phyloP scores from a whole-genome alignment of 2,888 invertebrate genomes.

The Ornithoptera alexandrae region DNA sequence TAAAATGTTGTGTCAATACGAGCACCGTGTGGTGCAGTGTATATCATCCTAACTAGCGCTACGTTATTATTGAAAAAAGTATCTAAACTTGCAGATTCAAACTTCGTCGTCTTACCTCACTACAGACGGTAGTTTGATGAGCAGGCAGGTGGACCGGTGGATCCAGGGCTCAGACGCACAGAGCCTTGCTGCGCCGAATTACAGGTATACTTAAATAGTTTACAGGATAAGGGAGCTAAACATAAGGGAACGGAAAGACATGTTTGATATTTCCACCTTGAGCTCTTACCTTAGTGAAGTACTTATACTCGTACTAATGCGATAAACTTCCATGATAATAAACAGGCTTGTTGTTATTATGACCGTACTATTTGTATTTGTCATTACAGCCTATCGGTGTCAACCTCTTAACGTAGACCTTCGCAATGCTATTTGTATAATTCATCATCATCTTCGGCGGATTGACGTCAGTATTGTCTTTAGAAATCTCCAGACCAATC shows the following conservation, averaged over 20 bases:
- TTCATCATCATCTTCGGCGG: background rate
- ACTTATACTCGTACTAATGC: background rate
- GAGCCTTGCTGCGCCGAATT: conserved; percentile 42
- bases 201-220: conserved; percentile 40
- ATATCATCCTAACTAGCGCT: too few relatives aligned
- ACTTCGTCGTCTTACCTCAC: conserved; percentile 37
- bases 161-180: conserved; percentile 43
- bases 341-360: background rate
- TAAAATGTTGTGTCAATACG: too few relatives aligned
- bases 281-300: too few relatives aligned
- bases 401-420: background rate
- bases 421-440: background rate
- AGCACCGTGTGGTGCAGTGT: too few relatives aligned
- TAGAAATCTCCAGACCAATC: background rate
- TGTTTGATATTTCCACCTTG: too few relatives aligned
- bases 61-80: background rate
- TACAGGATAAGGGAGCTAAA: too few relatives aligned
- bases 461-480: background rate
- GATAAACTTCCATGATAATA: background rate
- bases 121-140: conserved; percentile 46
- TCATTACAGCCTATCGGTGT: background rate
- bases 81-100: conserved; percentile 11
- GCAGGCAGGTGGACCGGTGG: conserved; percentile 53
- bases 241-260: too few relatives aligned
- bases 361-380: background rate